Evolutionary conservation across 2,888 invertebrate species (phyloP).

Genomic region (Xanthorhoe designata): DNA sequence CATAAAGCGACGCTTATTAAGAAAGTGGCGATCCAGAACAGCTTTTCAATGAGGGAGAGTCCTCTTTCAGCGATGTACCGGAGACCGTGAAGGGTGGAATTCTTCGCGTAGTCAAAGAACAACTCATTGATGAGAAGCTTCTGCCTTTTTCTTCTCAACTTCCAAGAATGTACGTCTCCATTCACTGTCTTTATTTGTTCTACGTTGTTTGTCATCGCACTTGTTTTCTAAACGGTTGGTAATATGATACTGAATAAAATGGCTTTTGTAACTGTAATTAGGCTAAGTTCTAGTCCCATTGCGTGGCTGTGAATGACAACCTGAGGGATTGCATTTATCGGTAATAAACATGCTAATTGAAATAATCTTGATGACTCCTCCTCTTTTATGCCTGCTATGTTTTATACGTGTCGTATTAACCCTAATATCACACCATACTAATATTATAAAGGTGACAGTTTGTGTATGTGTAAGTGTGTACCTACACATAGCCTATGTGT

Average conservation of each 20-base stretch:
- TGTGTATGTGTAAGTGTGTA: too few species aligned
- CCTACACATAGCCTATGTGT: too few species aligned
- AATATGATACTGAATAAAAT: not conserved
- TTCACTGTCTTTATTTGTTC: conserved; percentile 38
- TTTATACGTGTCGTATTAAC: not conserved
- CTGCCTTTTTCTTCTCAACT: conserved; percentile 53
- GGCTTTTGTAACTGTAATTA: not conserved
- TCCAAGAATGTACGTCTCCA: conserved; percentile 50
- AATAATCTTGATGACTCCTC: too few species aligned
- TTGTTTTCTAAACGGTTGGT: not conserved
- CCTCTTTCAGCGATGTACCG: conserved; percentile 21
- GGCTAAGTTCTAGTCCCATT: not conserved
- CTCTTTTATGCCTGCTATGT: too few species aligned
- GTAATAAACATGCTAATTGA: not conserved
- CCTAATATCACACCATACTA: too few species aligned
- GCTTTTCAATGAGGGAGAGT: conserved; percentile 26
- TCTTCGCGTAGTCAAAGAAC: conserved; percentile 20
- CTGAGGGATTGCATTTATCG: not conserved
- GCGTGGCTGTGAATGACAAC: not conserved
- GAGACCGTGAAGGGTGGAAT: conserved; percentile 24
- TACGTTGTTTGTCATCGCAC: conserved; percentile 4
- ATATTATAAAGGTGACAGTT: too few species aligned
- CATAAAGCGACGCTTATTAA: conserved; percentile 53
- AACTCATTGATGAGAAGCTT: conserved; percentile 46
- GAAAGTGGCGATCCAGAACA: conserved; percentile 59